Conservation (phyloP, 2,888 invertebrate species). For the Girardia tigrina region DNA sequence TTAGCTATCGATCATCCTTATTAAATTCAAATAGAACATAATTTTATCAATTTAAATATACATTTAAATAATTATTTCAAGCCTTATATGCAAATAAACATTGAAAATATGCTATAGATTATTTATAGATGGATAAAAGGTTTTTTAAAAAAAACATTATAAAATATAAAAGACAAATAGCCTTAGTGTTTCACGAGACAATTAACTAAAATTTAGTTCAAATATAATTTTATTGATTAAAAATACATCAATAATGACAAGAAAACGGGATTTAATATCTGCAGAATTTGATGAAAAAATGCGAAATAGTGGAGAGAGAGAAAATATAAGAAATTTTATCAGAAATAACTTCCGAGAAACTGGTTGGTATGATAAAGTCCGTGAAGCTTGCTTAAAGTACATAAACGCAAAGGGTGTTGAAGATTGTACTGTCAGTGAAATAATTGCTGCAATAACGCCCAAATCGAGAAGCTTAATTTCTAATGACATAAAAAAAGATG, state of each 20-base stretch:
- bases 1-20: too few species aligned
- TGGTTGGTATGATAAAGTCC: not conserved
- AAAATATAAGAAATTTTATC: conserved; percentile 6
- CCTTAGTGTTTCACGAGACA: too few species aligned
- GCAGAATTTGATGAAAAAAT: not conserved
- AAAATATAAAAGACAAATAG: too few species aligned
- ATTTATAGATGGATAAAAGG: too few species aligned
- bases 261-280: not conserved
- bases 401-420: not conserved
- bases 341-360: not conserved
- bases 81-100: too few species aligned
- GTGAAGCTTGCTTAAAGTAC: not conserved
- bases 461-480: not conserved
- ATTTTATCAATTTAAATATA: too few species aligned
- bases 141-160: too few species aligned
- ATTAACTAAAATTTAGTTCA: too few species aligned
- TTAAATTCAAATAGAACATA: too few species aligned
- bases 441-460: not conserved
- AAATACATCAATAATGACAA: not conserved
- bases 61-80: too few species aligned
- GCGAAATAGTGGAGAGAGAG: not conserved
- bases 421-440: conserved; percentile 12
- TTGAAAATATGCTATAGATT: too few species aligned
- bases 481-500: not conserved
- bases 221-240: too few species aligned